Conservation (phyloP, 2,888 invertebrate genomes). For the Polydrusus tereticollis region DNA sequence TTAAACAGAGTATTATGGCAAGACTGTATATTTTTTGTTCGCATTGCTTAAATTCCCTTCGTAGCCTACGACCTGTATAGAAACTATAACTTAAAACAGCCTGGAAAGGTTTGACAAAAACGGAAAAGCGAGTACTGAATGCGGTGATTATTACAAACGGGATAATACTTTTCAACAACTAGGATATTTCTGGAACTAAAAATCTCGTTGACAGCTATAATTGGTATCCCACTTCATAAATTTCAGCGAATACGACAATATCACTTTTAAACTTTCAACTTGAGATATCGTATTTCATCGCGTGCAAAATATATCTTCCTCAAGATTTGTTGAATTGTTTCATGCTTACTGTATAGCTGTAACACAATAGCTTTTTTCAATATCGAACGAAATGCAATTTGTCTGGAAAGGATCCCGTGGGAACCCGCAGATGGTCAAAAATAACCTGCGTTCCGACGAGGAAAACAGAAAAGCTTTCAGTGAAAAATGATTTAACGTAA, state of each 20-base stretch:
- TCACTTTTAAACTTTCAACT: background rate
- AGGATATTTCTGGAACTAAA: no score
- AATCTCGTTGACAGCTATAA: no score
- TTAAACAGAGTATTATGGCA: no score
- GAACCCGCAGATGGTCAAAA: conserved; percentile 6
- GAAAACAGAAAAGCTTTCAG: conserved; percentile 6
- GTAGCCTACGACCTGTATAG: no score
- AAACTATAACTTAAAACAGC: no score
- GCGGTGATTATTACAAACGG: no score
- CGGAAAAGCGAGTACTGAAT: no score
- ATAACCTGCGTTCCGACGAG: background rate
- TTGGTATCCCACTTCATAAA: no score
- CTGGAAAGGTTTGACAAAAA: no score
- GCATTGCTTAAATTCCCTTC: no score
- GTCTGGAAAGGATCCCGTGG: conserved; percentile 1
- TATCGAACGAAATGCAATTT: conserved; percentile 3
- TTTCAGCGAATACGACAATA: background rate
- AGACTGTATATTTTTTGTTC: no score
- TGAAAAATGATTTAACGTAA: background rate
- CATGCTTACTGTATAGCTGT: background rate
- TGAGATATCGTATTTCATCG: background rate
- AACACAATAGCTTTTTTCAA: conserved; percentile 8
- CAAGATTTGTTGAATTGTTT: background rate
- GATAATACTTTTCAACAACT: no score
- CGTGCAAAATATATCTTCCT: background rate